Percentiles rank a stretch among this genome's conserved stretches.
Conservation (phyloP, 2,888 invertebrate species). For the Chromoteleia sp. region DNA sequence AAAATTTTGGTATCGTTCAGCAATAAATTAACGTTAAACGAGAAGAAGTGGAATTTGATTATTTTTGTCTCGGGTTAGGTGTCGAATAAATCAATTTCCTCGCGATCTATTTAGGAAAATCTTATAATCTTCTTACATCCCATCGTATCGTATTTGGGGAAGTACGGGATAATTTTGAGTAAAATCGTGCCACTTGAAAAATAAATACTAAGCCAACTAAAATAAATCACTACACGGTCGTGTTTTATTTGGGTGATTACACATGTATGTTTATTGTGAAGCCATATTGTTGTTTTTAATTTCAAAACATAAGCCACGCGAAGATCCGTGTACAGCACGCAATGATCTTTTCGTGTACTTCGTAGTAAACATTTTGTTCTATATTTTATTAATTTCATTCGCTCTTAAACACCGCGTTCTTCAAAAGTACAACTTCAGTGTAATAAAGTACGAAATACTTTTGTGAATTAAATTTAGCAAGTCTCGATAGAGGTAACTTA, state of each 20-base stretch:
- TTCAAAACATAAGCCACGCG: too few species aligned
- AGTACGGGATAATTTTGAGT: constrained; percentile 37
- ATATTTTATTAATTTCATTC: too few species aligned
- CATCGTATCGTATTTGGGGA: constrained; percentile 39
- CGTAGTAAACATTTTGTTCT: too few species aligned
- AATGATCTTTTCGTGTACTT: too few species aligned
- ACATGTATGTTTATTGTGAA: constrained; percentile 29
- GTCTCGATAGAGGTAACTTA: background rate
- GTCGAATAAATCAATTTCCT: constrained; percentile 57
- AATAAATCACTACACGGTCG: constrained; percentile 36
- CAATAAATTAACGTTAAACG: constrained; percentile 1
- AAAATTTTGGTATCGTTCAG: background rate
- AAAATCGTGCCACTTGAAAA: constrained; percentile 40
- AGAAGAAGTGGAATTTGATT: constrained; percentile 35
- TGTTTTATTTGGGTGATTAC: constrained; percentile 16
- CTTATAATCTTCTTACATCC: constrained; percentile 58
- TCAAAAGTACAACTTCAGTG: too few species aligned
- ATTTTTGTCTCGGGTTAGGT: constrained; percentile 56
- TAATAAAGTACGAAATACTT: background rate
- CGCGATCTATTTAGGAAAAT: constrained; percentile 55
- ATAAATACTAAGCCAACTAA: constrained; percentile 34
- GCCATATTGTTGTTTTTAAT: background rate
- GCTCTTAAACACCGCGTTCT: too few species aligned
- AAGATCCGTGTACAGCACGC: too few species aligned
- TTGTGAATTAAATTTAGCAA: constrained; percentile 1